phyloP scores from a whole-genome alignment of 2,888 invertebrate genomes.

The Diplolepis rosae region DNA sequence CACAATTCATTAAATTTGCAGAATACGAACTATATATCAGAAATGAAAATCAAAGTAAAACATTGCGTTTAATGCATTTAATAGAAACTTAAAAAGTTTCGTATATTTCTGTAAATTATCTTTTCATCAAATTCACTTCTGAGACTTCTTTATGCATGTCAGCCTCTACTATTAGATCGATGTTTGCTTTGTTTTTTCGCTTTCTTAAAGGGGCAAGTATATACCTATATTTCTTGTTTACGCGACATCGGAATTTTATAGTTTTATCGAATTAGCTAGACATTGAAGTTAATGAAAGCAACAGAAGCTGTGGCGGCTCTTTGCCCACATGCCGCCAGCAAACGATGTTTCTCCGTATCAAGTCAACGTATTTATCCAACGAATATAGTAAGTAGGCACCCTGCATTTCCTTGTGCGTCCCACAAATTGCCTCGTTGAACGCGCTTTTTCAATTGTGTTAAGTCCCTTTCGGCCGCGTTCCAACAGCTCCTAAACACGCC shows the following conservation, averaged over 20 bases:
- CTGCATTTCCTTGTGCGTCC: conserved; percentile 62
- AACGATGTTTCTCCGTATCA: conserved; percentile 40
- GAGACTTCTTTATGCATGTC: not conserved
- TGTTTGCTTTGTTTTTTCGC: not conserved
- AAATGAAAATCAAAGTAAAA: too few species aligned
- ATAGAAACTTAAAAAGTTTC: too few species aligned
- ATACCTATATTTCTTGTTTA: conserved; percentile 60
- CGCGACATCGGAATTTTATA: conserved; percentile 70
- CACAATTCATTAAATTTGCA: too few species aligned
- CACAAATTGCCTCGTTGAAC: conserved; percentile 62
- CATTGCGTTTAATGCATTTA: too few species aligned
- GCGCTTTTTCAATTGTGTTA: conserved; percentile 59
- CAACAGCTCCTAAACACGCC: conserved; percentile 66
- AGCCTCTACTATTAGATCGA: not conserved
- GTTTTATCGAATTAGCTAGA: conserved; percentile 71
- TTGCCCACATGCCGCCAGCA: conserved; percentile 41
- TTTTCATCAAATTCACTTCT: not conserved
- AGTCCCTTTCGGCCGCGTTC: conserved; percentile 59
- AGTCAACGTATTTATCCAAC: conserved; percentile 43
- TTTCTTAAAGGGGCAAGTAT: conserved; percentile 3
- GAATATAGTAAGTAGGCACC: conserved; percentile 54
- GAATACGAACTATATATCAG: too few species aligned
- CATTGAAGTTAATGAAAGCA: conserved; percentile 68
- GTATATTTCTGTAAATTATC: not conserved
- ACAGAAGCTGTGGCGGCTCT: conserved; percentile 40